phyloP scores from a whole-genome alignment of 2,113 vertebrate genomes.

The Aviceda subcristata region DNA sequence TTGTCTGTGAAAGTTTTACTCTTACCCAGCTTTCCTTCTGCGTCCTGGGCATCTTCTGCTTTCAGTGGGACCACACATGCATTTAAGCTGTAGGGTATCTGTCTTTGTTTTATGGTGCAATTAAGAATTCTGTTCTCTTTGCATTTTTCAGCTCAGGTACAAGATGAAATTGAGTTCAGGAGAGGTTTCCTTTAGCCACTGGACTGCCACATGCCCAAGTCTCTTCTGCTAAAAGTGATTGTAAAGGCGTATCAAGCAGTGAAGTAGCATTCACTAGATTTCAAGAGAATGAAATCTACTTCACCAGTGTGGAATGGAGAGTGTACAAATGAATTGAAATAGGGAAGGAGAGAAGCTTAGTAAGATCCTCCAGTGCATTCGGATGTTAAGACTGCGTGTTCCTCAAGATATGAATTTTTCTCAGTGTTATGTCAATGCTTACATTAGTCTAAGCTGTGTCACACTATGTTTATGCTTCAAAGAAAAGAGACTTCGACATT shows the following conservation, averaged over 20 bases:
- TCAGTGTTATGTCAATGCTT: neutral
- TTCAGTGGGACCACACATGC: neutral
- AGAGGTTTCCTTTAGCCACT: neutral
- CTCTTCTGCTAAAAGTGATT: neutral
- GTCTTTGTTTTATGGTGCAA: neutral
- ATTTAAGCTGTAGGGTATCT: neutral
- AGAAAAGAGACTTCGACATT: neutral
- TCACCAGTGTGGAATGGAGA: neutral
- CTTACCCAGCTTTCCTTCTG: neutral
- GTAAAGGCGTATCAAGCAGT: neutral
- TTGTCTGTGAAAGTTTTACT: neutral
- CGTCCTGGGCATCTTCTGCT: neutral
- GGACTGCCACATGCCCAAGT: neutral
- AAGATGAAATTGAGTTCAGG: neutral
- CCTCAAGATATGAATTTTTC: neutral
- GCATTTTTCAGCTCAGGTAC: neutral
- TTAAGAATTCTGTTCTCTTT: neutral
- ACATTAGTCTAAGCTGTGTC: neutral
- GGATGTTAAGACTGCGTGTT: neutral
- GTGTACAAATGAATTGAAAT: neutral
- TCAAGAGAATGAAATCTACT: neutral
- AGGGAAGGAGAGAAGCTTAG: neutral
- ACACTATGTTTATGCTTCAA: neutral
- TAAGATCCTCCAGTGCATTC: neutral
- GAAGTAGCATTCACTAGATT: neutral